Conservation (phyloP, 2,888 invertebrate species). For the Nomada fabriciana region DNA sequence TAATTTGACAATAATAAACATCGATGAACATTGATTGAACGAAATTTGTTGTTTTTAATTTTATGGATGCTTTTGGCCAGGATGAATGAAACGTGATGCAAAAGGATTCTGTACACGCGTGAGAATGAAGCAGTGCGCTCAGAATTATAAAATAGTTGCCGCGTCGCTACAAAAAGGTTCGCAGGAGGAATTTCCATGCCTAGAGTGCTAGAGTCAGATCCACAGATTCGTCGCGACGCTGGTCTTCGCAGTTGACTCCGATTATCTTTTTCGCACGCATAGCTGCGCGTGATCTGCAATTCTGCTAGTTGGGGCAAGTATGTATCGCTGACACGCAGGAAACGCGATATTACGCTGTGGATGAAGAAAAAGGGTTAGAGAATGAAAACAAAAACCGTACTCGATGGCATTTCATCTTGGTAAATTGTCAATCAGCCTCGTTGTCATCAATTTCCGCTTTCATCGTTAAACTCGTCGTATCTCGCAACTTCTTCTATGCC, state of each 20-base stretch:
- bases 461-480: too few relatives aligned
- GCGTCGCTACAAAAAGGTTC: neutral
- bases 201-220: neutral
- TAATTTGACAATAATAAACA: neutral
- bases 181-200: neutral
- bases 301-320: conserved; percentile 9
- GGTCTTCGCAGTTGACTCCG: conserved; percentile 6
- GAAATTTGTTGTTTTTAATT: neutral
- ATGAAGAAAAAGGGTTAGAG: neutral
- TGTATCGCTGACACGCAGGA: conserved; percentile 37
- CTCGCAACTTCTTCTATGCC: neutral
- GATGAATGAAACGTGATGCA: neutral
- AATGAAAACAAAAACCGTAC: neutral
- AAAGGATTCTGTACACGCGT: too few relatives aligned
- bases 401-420: neutral
- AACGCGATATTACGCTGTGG: conserved; percentile 29
- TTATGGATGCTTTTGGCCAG: neutral
- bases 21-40: neutral
- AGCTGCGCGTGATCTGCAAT: conserved; percentile 11
- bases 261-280: conserved; percentile 29
- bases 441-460: neutral
- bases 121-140: neutral
- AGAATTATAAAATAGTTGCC: neutral
- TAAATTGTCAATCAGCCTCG: neutral
- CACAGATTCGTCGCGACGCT: neutral